These are phyloP conservation scores for Tauraco erythrolophus DNA, from an alignment of 2,113 vertebrate genomes.

Conservation along the genomic window DNA sequence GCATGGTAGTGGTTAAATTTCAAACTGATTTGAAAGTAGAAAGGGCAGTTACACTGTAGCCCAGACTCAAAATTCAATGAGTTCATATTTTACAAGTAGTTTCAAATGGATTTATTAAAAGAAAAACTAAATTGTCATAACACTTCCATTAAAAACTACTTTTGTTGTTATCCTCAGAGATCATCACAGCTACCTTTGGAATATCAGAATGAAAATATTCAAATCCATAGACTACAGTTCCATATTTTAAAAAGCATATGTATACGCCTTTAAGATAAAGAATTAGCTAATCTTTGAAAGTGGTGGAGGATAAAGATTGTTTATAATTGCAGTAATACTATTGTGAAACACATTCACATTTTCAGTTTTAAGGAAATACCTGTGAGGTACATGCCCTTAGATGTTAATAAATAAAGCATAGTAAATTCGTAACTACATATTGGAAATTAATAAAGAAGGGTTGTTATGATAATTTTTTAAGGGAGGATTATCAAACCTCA, in stretches of 20 bases:
- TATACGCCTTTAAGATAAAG: background rate
- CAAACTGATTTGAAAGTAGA: background rate
- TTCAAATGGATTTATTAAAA: background rate
- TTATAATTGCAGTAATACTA: background rate
- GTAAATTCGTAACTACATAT: background rate
- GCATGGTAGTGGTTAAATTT: background rate
- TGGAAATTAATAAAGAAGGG: background rate
- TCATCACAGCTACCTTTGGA: background rate
- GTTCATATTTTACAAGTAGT: background rate
- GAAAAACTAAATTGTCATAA: background rate
- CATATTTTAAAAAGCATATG: background rate
- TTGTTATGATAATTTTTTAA: background rate
- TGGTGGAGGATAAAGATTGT: background rate
- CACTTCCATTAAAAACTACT: background rate
- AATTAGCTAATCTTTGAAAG: background rate
- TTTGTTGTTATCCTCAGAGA: fast-evolving
- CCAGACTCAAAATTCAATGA: background rate
- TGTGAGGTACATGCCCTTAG: background rate
- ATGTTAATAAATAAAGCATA: background rate
- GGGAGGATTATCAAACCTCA: background rate
- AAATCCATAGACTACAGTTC: background rate
- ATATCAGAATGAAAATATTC: background rate
- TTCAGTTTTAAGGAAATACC: background rate
- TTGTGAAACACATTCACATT: background rate
- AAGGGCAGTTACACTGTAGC: background rate